A percentile compares a stretch with the other conserved stretches of the same genome.
phyloP scores from a whole-genome alignment of 2,888 invertebrate genomes.

The Nasonia oneida region DNA sequence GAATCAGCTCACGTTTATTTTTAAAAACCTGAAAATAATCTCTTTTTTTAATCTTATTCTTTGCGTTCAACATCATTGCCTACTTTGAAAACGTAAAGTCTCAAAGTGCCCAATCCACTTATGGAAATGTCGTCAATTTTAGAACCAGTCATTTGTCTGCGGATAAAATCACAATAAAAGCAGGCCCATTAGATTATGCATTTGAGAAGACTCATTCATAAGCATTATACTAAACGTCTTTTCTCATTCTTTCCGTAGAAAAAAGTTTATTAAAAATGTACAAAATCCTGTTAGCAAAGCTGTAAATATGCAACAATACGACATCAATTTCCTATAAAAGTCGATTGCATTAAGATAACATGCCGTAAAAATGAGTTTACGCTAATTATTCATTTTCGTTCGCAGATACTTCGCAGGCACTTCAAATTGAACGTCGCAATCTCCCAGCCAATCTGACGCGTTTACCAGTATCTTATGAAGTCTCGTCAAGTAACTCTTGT shows the following conservation, averaged over 20 bases:
- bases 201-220: background rate
- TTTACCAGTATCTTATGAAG: conserved; percentile 70
- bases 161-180: background rate
- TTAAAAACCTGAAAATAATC: background rate
- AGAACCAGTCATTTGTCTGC: background rate
- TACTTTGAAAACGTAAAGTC: background rate
- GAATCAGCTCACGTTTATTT: background rate
- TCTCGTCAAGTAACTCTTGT: conserved; percentile 73
- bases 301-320: background rate
- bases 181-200: background rate
- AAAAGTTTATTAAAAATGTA: background rate
- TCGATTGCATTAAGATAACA: background rate
- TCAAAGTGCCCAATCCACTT: background rate
- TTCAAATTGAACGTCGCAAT: conserved; percentile 68
- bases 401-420: conserved; percentile 29
- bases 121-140: background rate
- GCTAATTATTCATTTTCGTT: conserved; percentile 10
- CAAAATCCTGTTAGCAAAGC: background rate
- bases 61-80: background rate
- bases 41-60: background rate
- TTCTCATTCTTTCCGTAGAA: background rate
- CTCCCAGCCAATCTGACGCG: conserved; percentile 74
- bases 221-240: background rate
- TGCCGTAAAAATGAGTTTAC: background rate
- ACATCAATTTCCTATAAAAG: background rate